Conservation (phyloP, 2,888 invertebrate species). For the Masnerella sp. region DNA sequence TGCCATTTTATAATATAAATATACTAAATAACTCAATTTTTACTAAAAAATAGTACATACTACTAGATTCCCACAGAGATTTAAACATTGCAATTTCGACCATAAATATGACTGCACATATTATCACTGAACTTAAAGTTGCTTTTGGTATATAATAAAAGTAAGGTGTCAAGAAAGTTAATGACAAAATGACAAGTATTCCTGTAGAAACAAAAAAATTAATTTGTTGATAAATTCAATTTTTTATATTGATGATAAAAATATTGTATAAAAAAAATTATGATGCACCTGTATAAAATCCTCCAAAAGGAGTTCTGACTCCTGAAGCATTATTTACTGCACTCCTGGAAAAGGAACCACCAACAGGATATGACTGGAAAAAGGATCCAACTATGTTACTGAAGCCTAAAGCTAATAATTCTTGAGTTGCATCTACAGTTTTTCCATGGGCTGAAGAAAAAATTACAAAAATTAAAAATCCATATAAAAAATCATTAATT, state of each 20-base stretch:
- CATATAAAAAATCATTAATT: no score
- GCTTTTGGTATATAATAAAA: conserved; percentile 86
- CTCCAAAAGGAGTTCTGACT: conserved; percentile 86
- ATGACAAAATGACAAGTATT: conserved; percentile 84
- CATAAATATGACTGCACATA: conserved; percentile 88
- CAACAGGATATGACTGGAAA: conserved; percentile 87
- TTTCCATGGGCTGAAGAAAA: conserved; percentile 81
- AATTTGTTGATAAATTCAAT: conserved; percentile 19
- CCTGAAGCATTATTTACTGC: conserved; percentile 90
- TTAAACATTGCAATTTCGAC: conserved; percentile 82
- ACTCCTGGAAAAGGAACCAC: conserved; percentile 86
- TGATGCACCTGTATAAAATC: conserved; percentile 82
- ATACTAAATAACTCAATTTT: no score
- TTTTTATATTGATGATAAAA: conserved; percentile 15
- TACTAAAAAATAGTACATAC: no score
- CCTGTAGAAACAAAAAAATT: conserved; percentile 77
- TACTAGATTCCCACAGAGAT: no score
- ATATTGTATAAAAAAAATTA: background rate
- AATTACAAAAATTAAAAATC: no score
- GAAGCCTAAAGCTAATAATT: conserved; percentile 87
- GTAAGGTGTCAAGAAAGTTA: conserved; percentile 85
- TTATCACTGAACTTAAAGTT: conserved; percentile 85
- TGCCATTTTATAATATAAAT: no score
- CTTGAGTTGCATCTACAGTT: conserved; percentile 87
- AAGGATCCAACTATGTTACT: conserved; percentile 87